Base-by-base conservation (phyloP, 2,888 invertebrate genomes). In the Tridacna gigas region DNA sequence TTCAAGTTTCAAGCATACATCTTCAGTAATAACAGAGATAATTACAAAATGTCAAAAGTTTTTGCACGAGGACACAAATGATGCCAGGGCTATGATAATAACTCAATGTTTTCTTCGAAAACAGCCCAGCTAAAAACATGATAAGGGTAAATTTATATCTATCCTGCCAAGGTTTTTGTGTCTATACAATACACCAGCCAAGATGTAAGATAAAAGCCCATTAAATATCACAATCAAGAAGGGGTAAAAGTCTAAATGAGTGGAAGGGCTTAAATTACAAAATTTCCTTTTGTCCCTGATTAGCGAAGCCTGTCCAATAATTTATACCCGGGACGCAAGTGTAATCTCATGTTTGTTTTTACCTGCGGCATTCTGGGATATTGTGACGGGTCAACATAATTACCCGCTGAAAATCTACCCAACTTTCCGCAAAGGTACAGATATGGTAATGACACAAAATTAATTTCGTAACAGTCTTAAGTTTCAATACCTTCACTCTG, bases 311-410 rank as follows among this genome's bases (percentile, higher is more conserved):
- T 83, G 79, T 83, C 84, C 82, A 87, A 87, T 87, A 87, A 87
- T 87, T 87, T 87, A 87, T 87, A 84, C 77, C 75, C 74, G 69
- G 83, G 83, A 84, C 82, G 83, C 83, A 87, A 87, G 67, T 82
- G 82, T 84, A 87, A 82, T 84, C 84, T 80, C 61, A 75, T 84
- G 84, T 87, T 87, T 87, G 87, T 87, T 87, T 71, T 87, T 87
- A 84, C 84, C 87, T 25, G 79, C 69, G 87, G 87, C 84, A 73
- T 73, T 84, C 82, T 84, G 71, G 81, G 83, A 83, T 82, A 81
- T 74, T 77, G 77, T 80, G 84, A 74, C 79, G 73, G 82, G 80
- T 80, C 82, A 82, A 47, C 37, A 79, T 76, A 86, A 82, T 86
- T 86, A 86, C 71, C 65, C 56, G 63, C 66, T 74, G 71, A 67